Base-by-base conservation (phyloP, 2,888 invertebrate species). In the Limnephilus auricula region DNA sequence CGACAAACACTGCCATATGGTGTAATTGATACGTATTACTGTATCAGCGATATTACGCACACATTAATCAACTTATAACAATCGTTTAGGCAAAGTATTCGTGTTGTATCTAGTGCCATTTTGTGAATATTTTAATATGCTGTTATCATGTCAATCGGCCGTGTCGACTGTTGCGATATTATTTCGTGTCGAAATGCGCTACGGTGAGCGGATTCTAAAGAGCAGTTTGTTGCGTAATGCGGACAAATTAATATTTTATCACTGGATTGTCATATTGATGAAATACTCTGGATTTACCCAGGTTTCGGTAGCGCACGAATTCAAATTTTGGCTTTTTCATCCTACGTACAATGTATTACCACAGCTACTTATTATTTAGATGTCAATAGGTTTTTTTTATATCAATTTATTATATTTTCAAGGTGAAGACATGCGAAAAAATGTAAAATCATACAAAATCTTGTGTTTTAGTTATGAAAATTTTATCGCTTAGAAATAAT, bases 1-100 rank as follows among this genome's bases (percentile, higher is more conserved):
- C 80, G 90, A 90, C 91, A 92, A 91, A 92, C 90, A 91, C 30
- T 80, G 92, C 90, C 92, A 92, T 92, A 92, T 92, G 92, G 92
- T 87, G 88, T 92, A 92, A 92, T 92, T 92, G 92, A 90, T 86
- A 86, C 86, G 86, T 91, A 89, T 40, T 37, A 37, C 79, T 86
- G 31, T 89, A 86, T 86, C 91, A 50, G 30, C 84, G 30, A 89
- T 91, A 91, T 89, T 89, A 88, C 89, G 37, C 31, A 78, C 78
- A 31, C 85, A 79, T 89, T 91, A 89, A 91, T 91, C 91, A 91
- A 89, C 91, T 89, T 89, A 89, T 91, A 84, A 85, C 91, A 86
- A 78, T 79, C 89, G 32, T 65, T 85, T 40, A 30, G 79, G 30
- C 30, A 82, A 88, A 40, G 37, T 87, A 31, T 78, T 45, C 25